phyloP scores from a whole-genome alignment of 2,113 vertebrate genomes.

The Alligator mississippiensis region DNA sequence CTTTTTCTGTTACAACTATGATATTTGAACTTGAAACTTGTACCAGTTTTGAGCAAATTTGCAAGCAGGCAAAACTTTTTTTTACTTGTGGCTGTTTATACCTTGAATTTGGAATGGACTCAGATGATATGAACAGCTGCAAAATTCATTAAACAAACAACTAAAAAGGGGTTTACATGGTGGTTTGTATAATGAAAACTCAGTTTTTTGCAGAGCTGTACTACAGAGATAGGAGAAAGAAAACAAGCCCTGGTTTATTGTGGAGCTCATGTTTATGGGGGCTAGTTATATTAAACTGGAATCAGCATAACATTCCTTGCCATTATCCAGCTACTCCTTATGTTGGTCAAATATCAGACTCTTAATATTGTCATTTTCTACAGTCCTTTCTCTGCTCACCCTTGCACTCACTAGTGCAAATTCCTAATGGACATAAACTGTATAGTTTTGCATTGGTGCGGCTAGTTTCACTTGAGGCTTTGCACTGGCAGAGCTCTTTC shows the following conservation, averaged over 20 bases:
- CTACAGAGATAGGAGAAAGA: background rate
- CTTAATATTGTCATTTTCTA: background rate
- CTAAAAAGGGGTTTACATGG: background rate
- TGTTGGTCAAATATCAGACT: background rate
- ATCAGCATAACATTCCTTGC: rapidly evolving
- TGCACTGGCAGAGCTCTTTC: rapidly evolving
- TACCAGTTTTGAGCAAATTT: background rate
- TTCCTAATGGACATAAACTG: background rate
- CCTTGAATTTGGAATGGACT: background rate
- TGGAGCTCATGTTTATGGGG: rapidly evolving
- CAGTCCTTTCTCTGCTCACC: background rate
- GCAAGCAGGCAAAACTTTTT: rapidly evolving
- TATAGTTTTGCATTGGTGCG: rapidly evolving
- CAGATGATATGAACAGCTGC: rapidly evolving
- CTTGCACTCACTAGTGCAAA: background rate
- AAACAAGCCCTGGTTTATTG: background rate
- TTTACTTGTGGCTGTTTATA: background rate
- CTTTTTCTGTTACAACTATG: background rate
- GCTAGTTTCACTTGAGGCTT: background rate
- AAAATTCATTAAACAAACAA: background rate
- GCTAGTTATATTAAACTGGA: background rate
- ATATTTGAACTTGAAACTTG: background rate
- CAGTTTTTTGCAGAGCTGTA: background rate
- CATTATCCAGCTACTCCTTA: background rate
- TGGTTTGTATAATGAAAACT: background rate